Conservation (phyloP, 1,140 invertebrate genomes). For the Radopholus similis region DNA sequence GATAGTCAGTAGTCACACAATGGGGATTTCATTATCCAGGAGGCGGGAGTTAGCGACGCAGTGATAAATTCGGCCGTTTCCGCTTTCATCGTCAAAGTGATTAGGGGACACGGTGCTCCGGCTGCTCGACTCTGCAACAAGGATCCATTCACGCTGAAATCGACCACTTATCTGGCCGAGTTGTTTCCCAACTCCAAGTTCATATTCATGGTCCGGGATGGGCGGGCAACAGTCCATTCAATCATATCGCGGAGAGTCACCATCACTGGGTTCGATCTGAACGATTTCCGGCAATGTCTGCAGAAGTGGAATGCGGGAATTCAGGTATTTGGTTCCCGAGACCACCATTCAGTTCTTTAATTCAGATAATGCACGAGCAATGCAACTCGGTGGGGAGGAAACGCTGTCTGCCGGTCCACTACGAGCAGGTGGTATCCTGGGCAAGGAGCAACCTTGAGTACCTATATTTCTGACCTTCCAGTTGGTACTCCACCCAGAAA, state of each 20-base stretch:
- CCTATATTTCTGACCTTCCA: background rate
- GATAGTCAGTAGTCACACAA: background rate
- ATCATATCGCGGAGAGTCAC: conserved; percentile 92
- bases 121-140: conserved; percentile 90
- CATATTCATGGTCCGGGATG: conserved; percentile 95
- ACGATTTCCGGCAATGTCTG: conserved; percentile 84
- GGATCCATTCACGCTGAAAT: conserved; percentile 93
- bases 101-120: conserved; percentile 87
- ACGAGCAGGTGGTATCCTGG: conserved; percentile 74
- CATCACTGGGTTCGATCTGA: conserved; percentile 92
- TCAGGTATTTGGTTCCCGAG: conserved; percentile 66
- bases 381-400: conserved; percentile 69
- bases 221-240: conserved; percentile 92
- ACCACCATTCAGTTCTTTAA: background rate
- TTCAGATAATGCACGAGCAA: conserved; percentile 28
- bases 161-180: conserved; percentile 73
- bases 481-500: conserved; percentile 83
- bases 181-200: conserved; percentile 79
- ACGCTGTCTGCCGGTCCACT: conserved; percentile 83
- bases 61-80: conserved; percentile 89
- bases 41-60: conserved; percentile 87
- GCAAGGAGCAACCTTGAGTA: too few relatives aligned
- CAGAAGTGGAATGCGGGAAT: conserved; percentile 93
- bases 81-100: conserved; percentile 86
- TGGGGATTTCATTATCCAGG: conserved; percentile 61